phyloP scores from a whole-genome alignment of 2,113 vertebrate species.

The Heterotis niloticus region DNA sequence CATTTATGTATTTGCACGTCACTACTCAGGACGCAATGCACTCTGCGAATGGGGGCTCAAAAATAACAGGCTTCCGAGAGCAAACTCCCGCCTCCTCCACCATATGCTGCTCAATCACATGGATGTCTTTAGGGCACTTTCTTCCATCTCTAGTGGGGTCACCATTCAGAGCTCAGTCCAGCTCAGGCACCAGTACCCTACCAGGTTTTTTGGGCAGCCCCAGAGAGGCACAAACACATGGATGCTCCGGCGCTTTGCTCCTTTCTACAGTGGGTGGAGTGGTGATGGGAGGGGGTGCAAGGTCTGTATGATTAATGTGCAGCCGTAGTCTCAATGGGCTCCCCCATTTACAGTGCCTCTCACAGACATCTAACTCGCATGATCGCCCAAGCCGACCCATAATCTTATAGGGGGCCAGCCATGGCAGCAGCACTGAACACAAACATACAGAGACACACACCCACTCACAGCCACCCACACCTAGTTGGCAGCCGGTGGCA shows the following conservation, averaged over 20 bases:
- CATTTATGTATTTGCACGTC: constrained; percentile 19
- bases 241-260: background rate
- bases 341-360: constrained; percentile 60
- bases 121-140: background rate
- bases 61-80: background rate
- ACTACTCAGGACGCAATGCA: background rate
- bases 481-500: constrained; percentile 37
- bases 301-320: constrained; percentile 67
- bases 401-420: background rate
- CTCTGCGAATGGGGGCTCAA: background rate
- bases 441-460: background rate
- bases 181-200: background rate
- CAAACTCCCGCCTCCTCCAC: background rate
- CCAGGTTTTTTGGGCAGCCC: background rate
- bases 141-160: background rate
- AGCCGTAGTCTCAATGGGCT: constrained; percentile 59
- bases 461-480: constrained; percentile 4
- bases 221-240: background rate
- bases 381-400: constrained; percentile 55
- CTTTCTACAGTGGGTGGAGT: background rate
- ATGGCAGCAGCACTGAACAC: background rate
- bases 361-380: constrained; percentile 56
- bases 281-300: constrained; percentile 41
- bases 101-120: background rate
- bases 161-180: background rate